phyloP scores from a whole-genome alignment of 1,140 invertebrate species.

The Brachionus paranguensis region DNA sequence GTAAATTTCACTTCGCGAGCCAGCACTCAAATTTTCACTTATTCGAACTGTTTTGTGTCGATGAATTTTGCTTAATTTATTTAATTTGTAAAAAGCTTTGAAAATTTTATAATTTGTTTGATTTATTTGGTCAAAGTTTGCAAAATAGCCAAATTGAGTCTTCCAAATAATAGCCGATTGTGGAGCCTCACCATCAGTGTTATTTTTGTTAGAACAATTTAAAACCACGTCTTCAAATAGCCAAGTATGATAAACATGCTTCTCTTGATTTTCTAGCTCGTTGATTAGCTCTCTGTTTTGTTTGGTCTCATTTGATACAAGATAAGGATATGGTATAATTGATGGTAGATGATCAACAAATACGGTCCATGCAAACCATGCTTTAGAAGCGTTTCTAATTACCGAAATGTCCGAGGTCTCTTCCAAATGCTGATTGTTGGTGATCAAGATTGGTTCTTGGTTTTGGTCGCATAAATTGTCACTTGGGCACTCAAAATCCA shows the following conservation, averaged over 20 bases:
- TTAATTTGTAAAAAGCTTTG: conserved; percentile 35
- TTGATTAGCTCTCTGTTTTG: background rate
- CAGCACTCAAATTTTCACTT: conserved; percentile 13
- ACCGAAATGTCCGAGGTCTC: conserved; percentile 1
- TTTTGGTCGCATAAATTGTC: background rate
- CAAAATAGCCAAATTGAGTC: conserved; percentile 32
- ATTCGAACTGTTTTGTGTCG: conserved; percentile 2
- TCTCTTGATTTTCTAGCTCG: background rate
- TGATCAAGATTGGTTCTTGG: background rate
- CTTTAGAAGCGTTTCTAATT: background rate
- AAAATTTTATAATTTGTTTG: conserved; percentile 7
- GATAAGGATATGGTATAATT: conserved; percentile 11
- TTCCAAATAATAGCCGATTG: conserved; percentile 32
- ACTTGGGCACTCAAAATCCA: background rate
- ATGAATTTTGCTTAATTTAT: conserved; percentile 22
- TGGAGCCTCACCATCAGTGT: background rate
- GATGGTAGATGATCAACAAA: conserved; percentile 14
- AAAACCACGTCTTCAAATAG: background rate
- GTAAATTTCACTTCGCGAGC: background rate
- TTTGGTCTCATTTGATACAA: conserved; percentile 1
- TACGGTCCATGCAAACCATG: conserved; percentile 38
- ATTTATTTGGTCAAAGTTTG: background rate
- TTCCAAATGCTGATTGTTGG: background rate
- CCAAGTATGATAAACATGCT: conserved; percentile 35
- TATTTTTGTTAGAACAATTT: conserved; percentile 4